Evolutionary conservation across 2,888 invertebrate species (phyloP), one percentile per base, ranked within the genome.

Genomic region (Orthonychiurus folsomi): DNA sequence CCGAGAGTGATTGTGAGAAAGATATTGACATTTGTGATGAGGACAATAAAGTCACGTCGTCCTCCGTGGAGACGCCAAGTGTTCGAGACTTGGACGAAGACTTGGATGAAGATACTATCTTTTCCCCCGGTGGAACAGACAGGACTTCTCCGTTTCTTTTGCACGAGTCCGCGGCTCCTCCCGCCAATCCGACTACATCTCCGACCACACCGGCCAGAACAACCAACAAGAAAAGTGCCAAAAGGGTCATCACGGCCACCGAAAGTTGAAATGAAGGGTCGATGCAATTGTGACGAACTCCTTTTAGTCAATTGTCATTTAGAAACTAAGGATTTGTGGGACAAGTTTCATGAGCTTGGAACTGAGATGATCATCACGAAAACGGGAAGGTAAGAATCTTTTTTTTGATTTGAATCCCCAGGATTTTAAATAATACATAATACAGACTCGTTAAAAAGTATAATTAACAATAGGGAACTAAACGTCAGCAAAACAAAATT

Each of bases 331-430:
- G 88, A 89, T 66, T 79, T 89, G 63, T 89, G 89, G 89, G 85
- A 86, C 77, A 87, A 88, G 77, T 89, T 89, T 78, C 82, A 84
- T 76, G 84, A 84, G 73, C 80, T 88, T 64, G 87, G 87, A 27
- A 88, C 88, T 1, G 88, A 88, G 79, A 89, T 89, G 88, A 89
- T 89, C 78, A 89, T 89, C 78, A 89, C 88, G 15, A 88, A 89
- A 78, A 86, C 86, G 64, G 88, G 88, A 76, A 82, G 88, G 87
- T 87, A 76, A 79, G 83, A 76, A 56, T 56, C 25, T 54, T 53
- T 63, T 62, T 50, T 24, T 21, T 15, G 5, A 3, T 61, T 47
- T 15, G 9, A 37, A 23, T 56, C 24, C 48, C 12, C 48, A 48
- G 12, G n/a, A n/a, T n/a, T n/a, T n/a, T n/a, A n/a, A n/a, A n/a